Evolutionary conservation across 2,888 invertebrate species (phyloP), one percentile per base, ranked within the genome.

Genomic region (Piscicola geometra): DNA sequence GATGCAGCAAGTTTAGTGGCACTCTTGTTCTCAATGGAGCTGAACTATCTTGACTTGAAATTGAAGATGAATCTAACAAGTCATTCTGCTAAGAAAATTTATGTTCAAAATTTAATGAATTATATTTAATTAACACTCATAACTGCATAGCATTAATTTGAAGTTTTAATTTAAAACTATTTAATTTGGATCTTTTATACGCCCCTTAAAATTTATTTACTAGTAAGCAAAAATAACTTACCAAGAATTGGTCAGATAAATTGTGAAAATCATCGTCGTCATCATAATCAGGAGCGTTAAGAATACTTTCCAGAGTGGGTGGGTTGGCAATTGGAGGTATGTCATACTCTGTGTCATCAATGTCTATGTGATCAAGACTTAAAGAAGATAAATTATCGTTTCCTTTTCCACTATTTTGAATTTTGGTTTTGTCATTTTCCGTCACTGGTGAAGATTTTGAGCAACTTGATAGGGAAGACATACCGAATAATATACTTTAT

Each of bases 341-440:
- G 80, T 91, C 90, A 86, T 90, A 92, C 84, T 93, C 92, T 71
- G 89, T 89, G 87, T 92, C 92, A 84, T 92, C 92, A 80, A 92
- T 67, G 36, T 75, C 75, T 36, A 64, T 52, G 18, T 47, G 32
- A 47, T 75, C 75, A 5, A 67, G 28, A 67, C 60, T 56, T 3
- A 56, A 56, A 15, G 60, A 21, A 18, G 60, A 18, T 18, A 56
- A 25, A 25, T 15, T 56, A 18, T 56, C 60, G 25, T 56, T 56
- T 25, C 5, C 25, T 25, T 56, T 56, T 15, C n/a, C 60, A 56
- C n/a, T 3, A 18, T 5, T 3, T 56, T 41, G 41, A 15, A 9
- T 41, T 9, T 56, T 21, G n/a, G 60, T 56, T 25, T 25, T 56
- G n/a, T 56, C 25, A 56, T 56, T 25, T 56, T 56, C 15, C 25